A percentile compares a stretch with the other conserved stretches of the same genome.
These are phyloP conservation scores for Ctenopoma multispine DNA, from an alignment of 2,797 vertebrate genomes.

Conservation along the genomic window DNA sequence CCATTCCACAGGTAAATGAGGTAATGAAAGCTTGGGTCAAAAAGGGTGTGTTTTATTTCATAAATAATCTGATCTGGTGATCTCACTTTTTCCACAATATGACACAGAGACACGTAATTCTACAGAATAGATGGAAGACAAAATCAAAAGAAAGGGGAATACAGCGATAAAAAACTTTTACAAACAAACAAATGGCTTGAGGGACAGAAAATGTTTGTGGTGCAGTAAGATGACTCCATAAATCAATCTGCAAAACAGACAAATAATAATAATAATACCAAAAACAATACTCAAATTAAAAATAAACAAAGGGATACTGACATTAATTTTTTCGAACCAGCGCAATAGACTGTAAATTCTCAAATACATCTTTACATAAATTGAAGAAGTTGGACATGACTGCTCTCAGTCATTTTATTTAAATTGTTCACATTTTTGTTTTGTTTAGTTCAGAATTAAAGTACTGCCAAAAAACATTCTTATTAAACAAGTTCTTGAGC, in stretches of 20 bases:
- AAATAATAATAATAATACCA: constrained; percentile 40
- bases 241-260: constrained; percentile 39
- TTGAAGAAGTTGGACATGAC: not conserved
- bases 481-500: not conserved
- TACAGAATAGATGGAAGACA: constrained; percentile 37
- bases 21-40: constrained; percentile 60
- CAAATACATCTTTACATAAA: constrained; percentile 23
- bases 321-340: constrained; percentile 22
- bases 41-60: constrained; percentile 68
- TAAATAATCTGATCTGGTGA: no score
- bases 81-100: constrained; percentile 35
- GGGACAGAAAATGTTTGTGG: constrained; percentile 24
- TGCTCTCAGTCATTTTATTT: not conserved
- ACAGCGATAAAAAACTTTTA: constrained; percentile 25
- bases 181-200: constrained; percentile 38
- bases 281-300: constrained; percentile 35
- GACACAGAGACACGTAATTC: constrained; percentile 50
- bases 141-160: constrained; percentile 38
- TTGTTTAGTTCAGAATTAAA: not conserved
- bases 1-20: constrained; percentile 65
- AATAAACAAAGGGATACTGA: constrained; percentile 28
- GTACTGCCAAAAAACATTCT: constrained; percentile 2
- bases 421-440: not conserved
- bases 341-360: constrained; percentile 51
- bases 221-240: constrained; percentile 25